Conservation (phyloP, 2,113 vertebrate genomes). For the Myodes glareolus region DNA sequence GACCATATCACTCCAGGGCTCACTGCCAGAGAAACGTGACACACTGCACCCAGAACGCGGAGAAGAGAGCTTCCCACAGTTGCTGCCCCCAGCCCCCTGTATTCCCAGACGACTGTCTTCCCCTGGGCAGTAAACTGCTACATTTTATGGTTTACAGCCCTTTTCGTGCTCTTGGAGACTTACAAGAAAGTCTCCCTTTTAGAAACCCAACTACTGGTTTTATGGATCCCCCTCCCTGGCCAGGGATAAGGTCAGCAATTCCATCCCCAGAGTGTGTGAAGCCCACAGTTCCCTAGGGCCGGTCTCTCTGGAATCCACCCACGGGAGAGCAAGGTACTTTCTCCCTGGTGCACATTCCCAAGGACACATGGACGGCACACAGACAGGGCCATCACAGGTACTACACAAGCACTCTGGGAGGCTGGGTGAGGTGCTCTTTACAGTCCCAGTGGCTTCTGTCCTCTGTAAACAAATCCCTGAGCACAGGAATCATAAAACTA, state of each 20-base stretch:
- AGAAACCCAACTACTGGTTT: background rate
- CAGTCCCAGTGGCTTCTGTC: rapidly evolving
- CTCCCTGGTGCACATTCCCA: background rate
- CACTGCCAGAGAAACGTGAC: rapidly evolving
- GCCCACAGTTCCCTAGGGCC: rapidly evolving
- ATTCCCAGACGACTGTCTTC: background rate
- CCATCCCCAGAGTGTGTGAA: rapidly evolving
- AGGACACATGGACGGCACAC: rapidly evolving
- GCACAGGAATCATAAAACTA: background rate
- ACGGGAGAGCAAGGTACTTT: background rate
- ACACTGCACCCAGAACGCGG: rapidly evolving
- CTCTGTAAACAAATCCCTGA: rapidly evolving
- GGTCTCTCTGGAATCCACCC: background rate
- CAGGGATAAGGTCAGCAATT: rapidly evolving
- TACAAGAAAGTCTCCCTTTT: background rate
- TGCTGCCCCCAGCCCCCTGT: rapidly evolving
- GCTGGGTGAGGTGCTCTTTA: rapidly evolving
- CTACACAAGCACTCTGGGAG: background rate
- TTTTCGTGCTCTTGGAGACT: rapidly evolving
- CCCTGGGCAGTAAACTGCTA: background rate
- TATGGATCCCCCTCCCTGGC: background rate
- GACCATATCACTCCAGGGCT: rapidly evolving
- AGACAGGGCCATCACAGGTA: rapidly evolving
- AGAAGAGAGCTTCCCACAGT: rapidly evolving
- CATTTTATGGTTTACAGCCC: rapidly evolving